phyloP scores from a whole-genome alignment of 64 coral and sea anemone genomes.

The Montipora foliosa region DNA sequence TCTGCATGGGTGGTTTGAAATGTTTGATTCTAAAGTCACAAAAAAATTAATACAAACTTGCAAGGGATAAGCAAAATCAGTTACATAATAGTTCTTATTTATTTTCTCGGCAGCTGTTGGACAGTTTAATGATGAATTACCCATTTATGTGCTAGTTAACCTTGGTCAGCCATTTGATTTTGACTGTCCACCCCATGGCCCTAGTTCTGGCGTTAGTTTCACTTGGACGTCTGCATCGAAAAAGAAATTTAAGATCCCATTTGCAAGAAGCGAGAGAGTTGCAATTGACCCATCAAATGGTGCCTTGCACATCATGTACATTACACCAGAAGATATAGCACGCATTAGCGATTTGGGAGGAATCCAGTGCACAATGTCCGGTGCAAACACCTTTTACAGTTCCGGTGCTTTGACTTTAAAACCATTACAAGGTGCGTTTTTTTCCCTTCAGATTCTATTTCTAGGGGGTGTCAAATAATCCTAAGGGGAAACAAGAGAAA shows the following conservation, averaged over 20 bases:
- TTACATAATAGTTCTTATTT: too few relatives aligned
- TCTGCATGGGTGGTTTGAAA: too few relatives aligned
- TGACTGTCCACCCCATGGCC: background rate
- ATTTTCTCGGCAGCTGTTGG: background rate
- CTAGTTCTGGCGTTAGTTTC: background rate
- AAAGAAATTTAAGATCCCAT: too few relatives aligned
- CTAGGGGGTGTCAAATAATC: too few relatives aligned
- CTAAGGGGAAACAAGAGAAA: too few relatives aligned
- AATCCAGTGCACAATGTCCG: conserved; percentile 22
- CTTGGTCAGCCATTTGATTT: background rate
- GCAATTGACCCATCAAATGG: conserved; percentile 34
- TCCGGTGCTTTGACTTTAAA: background rate
- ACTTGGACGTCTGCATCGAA: background rate
- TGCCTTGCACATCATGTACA: conserved; percentile 17
- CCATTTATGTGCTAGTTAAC: background rate
- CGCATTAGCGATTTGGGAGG: background rate
- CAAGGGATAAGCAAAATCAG: too few relatives aligned
- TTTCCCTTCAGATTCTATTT: background rate
- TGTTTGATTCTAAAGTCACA: too few relatives aligned
- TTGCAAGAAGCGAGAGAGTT: too few relatives aligned
- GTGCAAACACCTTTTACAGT: background rate
- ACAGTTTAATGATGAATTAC: background rate
- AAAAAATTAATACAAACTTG: too few relatives aligned
- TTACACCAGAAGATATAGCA: conserved; percentile 13
- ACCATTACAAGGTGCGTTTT: background rate